Evolutionary conservation across 2,113 vertebrate species (phyloP).

Genomic region (Leucopsar rothschildi): DNA sequence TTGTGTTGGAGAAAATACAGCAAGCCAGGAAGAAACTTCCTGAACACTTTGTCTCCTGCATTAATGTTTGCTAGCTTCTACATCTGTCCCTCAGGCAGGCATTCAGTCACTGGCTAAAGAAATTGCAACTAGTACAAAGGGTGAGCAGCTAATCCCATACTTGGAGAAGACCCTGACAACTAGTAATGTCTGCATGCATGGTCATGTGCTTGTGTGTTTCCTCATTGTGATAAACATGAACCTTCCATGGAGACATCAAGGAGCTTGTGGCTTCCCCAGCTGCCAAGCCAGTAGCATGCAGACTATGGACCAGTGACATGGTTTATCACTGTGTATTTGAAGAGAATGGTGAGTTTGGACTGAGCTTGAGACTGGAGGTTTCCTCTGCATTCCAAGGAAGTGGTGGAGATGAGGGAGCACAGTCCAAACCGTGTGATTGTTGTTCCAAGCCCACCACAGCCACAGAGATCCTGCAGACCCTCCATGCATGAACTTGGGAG

Average conservation of each 20-base stretch:
- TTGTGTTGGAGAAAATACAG: background rate
- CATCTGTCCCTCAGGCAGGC: background rate
- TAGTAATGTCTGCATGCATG: background rate
- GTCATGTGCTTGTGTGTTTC: background rate
- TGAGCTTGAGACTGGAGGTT: background rate
- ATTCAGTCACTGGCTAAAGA: background rate
- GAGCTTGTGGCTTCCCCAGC: background rate
- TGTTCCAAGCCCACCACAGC: accelerated
- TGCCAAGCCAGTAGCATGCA: background rate
- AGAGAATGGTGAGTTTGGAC: background rate
- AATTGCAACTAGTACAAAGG: background rate
- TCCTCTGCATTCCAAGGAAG: background rate
- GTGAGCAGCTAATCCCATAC: background rate
- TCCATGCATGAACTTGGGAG: background rate
- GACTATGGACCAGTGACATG: background rate
- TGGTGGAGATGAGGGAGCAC: accelerated
- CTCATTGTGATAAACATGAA: background rate
- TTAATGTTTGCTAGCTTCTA: background rate
- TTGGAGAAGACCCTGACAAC: background rate
- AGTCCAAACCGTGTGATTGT: background rate
- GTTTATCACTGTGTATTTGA: background rate
- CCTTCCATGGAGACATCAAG: background rate
- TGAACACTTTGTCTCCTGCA: background rate
- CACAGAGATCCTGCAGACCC: background rate
- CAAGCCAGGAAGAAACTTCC: background rate